Conservation (phyloP, 2,888 invertebrate species). For the Oscheius onirici region DNA sequence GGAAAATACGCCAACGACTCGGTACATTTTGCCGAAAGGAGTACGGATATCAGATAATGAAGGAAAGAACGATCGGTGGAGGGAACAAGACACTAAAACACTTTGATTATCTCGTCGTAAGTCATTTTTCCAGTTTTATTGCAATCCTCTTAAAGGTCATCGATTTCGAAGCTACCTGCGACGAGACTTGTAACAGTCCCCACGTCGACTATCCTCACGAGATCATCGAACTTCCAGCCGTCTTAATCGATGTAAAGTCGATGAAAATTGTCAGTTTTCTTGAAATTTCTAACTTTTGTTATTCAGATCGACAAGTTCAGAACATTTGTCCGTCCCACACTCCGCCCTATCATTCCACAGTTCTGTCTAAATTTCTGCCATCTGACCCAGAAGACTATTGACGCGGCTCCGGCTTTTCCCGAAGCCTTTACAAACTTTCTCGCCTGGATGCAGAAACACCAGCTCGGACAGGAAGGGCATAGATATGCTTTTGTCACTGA, state of each 20-base stretch:
- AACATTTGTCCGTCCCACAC: slow-evolving; percentile 74
- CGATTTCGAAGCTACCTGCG: slow-evolving; percentile 78
- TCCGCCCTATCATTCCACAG: slow-evolving; percentile 74
- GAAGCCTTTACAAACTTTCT: slow-evolving; percentile 74
- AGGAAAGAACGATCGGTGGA: not conserved
- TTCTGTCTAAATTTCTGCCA: slow-evolving; percentile 77
- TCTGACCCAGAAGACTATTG: slow-evolving; percentile 73
- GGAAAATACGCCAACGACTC: no score
- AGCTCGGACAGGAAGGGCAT: slow-evolving; percentile 70
- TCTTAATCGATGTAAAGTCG: slow-evolving; percentile 73
- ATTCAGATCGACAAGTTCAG: slow-evolving; percentile 75
- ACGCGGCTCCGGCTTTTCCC: slow-evolving; percentile 74
- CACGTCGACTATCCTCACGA: slow-evolving; percentile 74
- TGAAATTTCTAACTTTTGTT: not conserved
- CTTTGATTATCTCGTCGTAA: slow-evolving; percentile 36
- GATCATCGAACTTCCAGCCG: slow-evolving; percentile 78
- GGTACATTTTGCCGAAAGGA: not conserved
- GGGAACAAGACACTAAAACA: slow-evolving; percentile 17
- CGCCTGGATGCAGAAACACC: slow-evolving; percentile 74
- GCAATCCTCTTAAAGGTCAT: slow-evolving; percentile 70
- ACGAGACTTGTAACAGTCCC: slow-evolving; percentile 59
- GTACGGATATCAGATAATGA: not conserved
- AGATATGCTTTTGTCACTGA: slow-evolving; percentile 76
- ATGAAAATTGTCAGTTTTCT: slow-evolving; percentile 53
- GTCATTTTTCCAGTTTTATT: not conserved